Evolutionary conservation across 64 coral and sea anemone species (phyloP), one percentile per base, ranked within the genome.

Genomic region (Stylophora pistillata): DNA sequence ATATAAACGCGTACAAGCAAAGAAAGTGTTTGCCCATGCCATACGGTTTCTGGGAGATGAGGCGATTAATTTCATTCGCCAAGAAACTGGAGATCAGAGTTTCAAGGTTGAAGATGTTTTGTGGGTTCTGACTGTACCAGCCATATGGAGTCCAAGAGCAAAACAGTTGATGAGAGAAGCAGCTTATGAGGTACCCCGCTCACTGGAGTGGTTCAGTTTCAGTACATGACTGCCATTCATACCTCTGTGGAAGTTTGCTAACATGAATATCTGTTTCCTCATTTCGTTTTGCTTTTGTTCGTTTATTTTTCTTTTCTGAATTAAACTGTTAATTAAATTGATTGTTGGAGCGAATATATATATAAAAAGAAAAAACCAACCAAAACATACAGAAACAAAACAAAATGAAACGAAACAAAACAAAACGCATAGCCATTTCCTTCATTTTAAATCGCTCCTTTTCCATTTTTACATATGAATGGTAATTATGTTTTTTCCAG

Each of bases 111-210:
- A 53, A 11, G 86, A 88, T 54, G 53, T 88, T 58, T 58, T 65
- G 34, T 88, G 86, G 86, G 86, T 88, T 20, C 12, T 88, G 9
- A 88, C 86, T 10, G 86, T 88, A n/a, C 86, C 86, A 12, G 86
- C 86, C 17, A 88, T 88, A 65, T 88, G 86, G 86, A 78, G 25
- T 14, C 86, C 86, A 65, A 64, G 30, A 56, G 86, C 86, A 41
- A 88, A 88, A 29, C 86, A 88, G 47, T 88, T 88, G 13, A 88
- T 88, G 86, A 59, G 86, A 30, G 86, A 88, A 66, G 86, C 86
- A 65, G 86, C 86, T 26, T 88, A 88, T 47, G 73, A 88, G 58
- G 86, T 88, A 20, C 6, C 23, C 12, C 6, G 6, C 37, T 41
- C 37, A 41, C 6, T 2, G 37, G 37, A 41, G 6, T 41, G 37